Evolutionary conservation across 2,888 invertebrate genomes (phyloP).

Genomic region (Cremastobaeus sp.): DNA sequence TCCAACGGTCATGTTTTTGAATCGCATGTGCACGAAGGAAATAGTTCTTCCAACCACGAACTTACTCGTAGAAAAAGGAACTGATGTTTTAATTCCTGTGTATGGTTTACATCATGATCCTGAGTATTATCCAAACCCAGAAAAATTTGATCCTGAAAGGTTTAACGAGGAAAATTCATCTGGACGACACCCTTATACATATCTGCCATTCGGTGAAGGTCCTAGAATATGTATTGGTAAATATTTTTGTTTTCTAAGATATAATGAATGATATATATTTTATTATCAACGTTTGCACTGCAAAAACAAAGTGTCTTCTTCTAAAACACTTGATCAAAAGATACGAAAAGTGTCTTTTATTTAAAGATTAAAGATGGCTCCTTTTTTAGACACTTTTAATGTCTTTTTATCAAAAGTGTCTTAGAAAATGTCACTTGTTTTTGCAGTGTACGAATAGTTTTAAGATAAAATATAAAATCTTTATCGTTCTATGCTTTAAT

Average conservation of each 20-base stretch:
- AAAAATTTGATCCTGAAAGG: conserved; percentile 80
- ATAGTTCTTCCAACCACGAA: conserved; percentile 64
- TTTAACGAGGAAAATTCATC: conserved; percentile 75
- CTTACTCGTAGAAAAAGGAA: conserved; percentile 66
- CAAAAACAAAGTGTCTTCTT: too few relatives aligned
- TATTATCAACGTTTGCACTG: neutral
- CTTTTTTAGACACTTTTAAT: too few relatives aligned
- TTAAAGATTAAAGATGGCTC: too few relatives aligned
- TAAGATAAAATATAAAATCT: too few relatives aligned
- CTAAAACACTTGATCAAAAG: too few relatives aligned
- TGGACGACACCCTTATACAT: conserved; percentile 67
- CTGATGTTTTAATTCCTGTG: conserved; percentile 74
- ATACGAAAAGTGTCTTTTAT: too few relatives aligned
- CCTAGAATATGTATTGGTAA: conserved; percentile 72
- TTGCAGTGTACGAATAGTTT: too few relatives aligned
- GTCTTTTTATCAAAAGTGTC: too few relatives aligned
- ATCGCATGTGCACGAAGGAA: conserved; percentile 74
- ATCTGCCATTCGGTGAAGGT: conserved; percentile 72
- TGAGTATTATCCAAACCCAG: conserved; percentile 79
- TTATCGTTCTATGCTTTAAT: too few relatives aligned
- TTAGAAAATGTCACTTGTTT: too few relatives aligned
- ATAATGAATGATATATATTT: neutral
- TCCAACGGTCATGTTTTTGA: conserved; percentile 72
- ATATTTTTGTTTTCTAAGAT: neutral
- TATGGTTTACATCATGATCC: conserved; percentile 79